phyloP scores from a whole-genome alignment of 1,140 invertebrate species.

The Danaus plexippus region DNA sequence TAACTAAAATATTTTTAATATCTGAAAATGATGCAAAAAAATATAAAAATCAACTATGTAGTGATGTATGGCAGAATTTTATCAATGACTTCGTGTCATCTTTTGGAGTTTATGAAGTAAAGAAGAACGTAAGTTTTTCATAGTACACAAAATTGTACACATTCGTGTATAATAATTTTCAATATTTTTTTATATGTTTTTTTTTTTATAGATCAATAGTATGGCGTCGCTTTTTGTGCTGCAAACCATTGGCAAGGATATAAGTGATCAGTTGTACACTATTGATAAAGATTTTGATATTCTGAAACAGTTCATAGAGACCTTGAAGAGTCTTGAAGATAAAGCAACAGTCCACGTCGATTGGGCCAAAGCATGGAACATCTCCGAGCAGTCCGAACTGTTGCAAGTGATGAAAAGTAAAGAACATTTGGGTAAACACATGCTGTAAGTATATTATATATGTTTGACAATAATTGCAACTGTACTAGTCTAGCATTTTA shows the following conservation, averaged over 20 bases:
- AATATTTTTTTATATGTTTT: background rate
- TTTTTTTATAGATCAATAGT: conserved; percentile 52
- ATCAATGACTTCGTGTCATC: conserved; percentile 65
- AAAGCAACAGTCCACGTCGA: conserved; percentile 27
- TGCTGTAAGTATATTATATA: conserved; percentile 50
- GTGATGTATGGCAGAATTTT: conserved; percentile 65
- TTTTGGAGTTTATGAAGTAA: conserved; percentile 71
- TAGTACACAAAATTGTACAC: background rate
- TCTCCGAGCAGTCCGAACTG: conserved; percentile 41
- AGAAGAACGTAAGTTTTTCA: conserved; percentile 60
- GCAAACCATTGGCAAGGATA: conserved; percentile 56
- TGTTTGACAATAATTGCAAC: background rate
- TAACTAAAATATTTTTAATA: conserved; percentile 65
- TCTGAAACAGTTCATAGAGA: conserved; percentile 43
- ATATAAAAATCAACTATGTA: conserved; percentile 63
- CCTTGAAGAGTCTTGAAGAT: conserved; percentile 25
- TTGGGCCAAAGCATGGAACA: conserved; percentile 48
- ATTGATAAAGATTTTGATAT: conserved; percentile 52
- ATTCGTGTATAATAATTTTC: too few species aligned
- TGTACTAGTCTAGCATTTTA: too few species aligned
- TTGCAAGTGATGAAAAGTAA: conserved; percentile 40
- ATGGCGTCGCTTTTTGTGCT: conserved; percentile 59
- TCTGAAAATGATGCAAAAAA: conserved; percentile 41
- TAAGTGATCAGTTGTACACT: conserved; percentile 40
- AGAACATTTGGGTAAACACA: conserved; percentile 42